Conservation (phyloP, 2,797 vertebrate genomes). For the Malurus splendens region DNA sequence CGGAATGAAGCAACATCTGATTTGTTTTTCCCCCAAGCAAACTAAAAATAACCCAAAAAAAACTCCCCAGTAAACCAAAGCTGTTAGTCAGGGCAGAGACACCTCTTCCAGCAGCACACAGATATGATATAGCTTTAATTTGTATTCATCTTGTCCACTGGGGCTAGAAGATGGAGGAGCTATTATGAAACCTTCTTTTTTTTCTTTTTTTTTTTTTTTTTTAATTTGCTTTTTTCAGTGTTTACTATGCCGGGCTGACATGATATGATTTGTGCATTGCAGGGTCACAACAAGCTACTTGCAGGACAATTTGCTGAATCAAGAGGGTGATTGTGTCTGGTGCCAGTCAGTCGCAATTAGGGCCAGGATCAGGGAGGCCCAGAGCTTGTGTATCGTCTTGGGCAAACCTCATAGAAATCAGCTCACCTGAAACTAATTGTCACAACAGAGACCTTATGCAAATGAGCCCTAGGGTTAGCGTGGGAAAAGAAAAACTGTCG, state of each 20-base stretch:
- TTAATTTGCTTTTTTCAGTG: conserved; percentile 69
- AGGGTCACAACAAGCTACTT: conserved; percentile 86
- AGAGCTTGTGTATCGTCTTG: conserved; percentile 77
- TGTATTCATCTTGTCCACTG: conserved; percentile 32
- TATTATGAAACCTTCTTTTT: conserved; percentile 45
- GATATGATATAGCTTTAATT: conserved; percentile 46
- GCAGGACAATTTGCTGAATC: conserved; percentile 86
- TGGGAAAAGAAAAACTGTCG: conserved; percentile 93
- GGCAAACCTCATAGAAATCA: conserved; percentile 90
- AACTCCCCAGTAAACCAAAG: neutral
- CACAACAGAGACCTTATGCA: conserved; percentile 92
- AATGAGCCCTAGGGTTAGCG: conserved; percentile 97
- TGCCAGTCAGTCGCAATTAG: conserved; percentile 99
- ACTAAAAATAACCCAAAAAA: neutral
- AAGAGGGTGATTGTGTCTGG: conserved; percentile 95
- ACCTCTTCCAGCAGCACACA: neutral
- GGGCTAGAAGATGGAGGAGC: conserved; percentile 49
- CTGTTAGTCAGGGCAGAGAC: neutral
- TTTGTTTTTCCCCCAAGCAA: neutral
- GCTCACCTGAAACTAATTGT: conserved; percentile 99
- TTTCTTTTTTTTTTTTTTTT: conserved; percentile 6
- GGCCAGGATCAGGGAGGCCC: conserved; percentile 85
- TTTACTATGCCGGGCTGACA: conserved; percentile 83
- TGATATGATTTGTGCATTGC: conserved; percentile 85
- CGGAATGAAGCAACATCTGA: neutral